A percentile compares a stretch with the other conserved stretches of the same genome.
Conservation (phyloP, 2,797 vertebrate genomes). For the Xyrichtys novacula region DNA sequence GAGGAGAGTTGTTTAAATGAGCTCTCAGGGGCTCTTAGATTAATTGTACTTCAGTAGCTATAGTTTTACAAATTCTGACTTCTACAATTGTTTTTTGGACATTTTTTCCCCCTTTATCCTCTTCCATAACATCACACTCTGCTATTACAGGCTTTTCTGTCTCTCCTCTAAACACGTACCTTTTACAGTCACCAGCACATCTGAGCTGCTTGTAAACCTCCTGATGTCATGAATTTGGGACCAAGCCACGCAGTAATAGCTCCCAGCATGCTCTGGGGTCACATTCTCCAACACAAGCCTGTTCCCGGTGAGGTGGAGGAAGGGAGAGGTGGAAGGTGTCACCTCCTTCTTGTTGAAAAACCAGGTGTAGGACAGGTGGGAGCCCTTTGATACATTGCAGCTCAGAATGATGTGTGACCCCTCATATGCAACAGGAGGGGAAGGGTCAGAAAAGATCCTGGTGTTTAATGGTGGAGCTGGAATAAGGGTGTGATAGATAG, state of each 20-base stretch:
- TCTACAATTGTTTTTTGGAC: too few relatives aligned
- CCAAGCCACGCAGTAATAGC: slow-evolving; percentile 78
- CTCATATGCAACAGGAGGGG: slow-evolving; percentile 72
- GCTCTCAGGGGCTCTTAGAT: too few relatives aligned
- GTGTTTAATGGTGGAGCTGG: slow-evolving; percentile 73
- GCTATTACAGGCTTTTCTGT: too few relatives aligned
- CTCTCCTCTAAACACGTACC: slow-evolving; percentile 74
- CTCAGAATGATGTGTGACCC: slow-evolving; percentile 71
- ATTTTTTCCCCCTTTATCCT: too few relatives aligned
- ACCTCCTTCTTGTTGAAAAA: slow-evolving; percentile 75
- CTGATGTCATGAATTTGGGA: slow-evolving; percentile 52
- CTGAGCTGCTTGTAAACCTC: slow-evolving; percentile 77
- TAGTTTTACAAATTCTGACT: too few relatives aligned
- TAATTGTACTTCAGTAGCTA: too few relatives aligned
- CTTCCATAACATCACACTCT: too few relatives aligned
- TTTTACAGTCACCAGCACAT: slow-evolving; percentile 77
- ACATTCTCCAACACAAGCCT: slow-evolving; percentile 65
- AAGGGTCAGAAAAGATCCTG: slow-evolving; percentile 72
- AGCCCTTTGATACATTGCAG: slow-evolving; percentile 71
- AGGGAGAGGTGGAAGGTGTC: slow-evolving; percentile 10
- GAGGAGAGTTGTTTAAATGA: too few relatives aligned
- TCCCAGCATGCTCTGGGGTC: slow-evolving; percentile 69
- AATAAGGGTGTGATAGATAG: neutral
- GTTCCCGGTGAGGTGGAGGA: slow-evolving; percentile 56
- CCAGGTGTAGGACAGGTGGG: slow-evolving; percentile 83